Evolutionary conservation across 2,888 invertebrate species (phyloP), one percentile per base, ranked within the genome.

Genomic region (Anarsia innoxiella): DNA sequence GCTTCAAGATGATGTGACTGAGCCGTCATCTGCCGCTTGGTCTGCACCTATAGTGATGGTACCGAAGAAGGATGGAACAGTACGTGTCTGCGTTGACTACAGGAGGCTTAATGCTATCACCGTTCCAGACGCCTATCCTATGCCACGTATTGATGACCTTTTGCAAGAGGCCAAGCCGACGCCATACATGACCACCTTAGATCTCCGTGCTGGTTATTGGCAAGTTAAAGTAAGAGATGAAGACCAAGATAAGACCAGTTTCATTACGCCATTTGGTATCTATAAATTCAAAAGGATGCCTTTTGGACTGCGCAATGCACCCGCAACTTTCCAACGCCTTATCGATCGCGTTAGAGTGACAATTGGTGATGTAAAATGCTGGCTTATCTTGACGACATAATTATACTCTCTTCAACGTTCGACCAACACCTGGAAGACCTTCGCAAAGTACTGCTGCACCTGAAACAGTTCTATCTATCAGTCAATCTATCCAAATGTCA

Each of bases 181-280:
- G 60, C 36, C 50, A 3, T 55, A 39, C 37, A 55, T 60, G 49
- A 41, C 58, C 4, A 60, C 59, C 1, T 37, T 73, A 2, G 67
- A 71, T 35, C 38, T 74, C 2, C 48, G 46, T 12, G 40, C 59
- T 2, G 66, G 67, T 0, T 72, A 68, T 39, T 64, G 58, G 51
- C 70, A 57, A 25, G 41, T 58, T 1, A 70, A 35, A n/a, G 37
- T 57, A 0, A 40, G 37, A 1, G 51, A 57, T 6, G 42, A 48
- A 30, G 59, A 69, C 34, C 49, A 41, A 34, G 40, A 48, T 0
- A 64, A 66, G 36, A 66, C 66, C 1, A 50, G 51, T 0, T 66
- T 68, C 32, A 49, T 61, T 1, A 60, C 65, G 0, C 60, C 60
- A 1, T 61, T 62, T 36, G 65, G 65, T 2, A 49, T 55, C 1